Evolutionary conservation across 35 echinoderm and acorn worm species (phyloP).

Genomic region (Ophioderma brevispina): DNA sequence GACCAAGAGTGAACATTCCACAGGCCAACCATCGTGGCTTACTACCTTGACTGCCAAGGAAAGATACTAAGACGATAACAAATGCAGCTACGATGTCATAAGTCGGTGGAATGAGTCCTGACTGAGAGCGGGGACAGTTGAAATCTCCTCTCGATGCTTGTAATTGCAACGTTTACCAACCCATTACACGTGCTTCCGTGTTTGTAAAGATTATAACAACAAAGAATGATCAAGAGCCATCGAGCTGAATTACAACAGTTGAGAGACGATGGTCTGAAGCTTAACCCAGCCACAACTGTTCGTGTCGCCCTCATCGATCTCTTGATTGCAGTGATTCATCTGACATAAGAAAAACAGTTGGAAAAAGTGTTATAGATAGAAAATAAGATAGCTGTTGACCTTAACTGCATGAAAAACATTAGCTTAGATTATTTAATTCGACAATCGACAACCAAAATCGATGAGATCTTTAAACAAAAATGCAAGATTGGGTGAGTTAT

Average conservation of each 20-base stretch:
- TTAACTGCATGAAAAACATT: no score
- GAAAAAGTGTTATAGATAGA: no score
- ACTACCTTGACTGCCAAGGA: constrained; percentile 79
- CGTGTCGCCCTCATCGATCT: no score
- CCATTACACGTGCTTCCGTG: constrained; percentile 88
- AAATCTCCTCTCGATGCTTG: constrained; percentile 85
- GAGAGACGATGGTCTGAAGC: constrained; percentile 29
- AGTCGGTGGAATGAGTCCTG: constrained; percentile 67
- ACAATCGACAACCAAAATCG: no score
- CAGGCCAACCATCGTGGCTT: constrained; percentile 73
- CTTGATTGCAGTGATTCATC: no score
- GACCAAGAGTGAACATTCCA: constrained; percentile 44
- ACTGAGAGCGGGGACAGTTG: constrained; percentile 55
- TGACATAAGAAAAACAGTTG: no score
- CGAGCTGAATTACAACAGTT: constrained; percentile 33
- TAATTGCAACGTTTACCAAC: constrained; percentile 57
- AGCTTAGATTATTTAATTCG: no score
- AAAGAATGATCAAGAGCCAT: constrained; percentile 29
- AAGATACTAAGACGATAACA: constrained; percentile 64
- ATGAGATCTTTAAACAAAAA: no score
- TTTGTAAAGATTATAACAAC: constrained; percentile 29
- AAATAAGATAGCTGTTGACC: no score
- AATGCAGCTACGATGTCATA: constrained; percentile 60
- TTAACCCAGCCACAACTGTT: constrained; percentile 39
- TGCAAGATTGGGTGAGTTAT: no score